Base-by-base conservation (phyloP, 2,888 invertebrate species). In the Schizotus pectinicornis region DNA sequence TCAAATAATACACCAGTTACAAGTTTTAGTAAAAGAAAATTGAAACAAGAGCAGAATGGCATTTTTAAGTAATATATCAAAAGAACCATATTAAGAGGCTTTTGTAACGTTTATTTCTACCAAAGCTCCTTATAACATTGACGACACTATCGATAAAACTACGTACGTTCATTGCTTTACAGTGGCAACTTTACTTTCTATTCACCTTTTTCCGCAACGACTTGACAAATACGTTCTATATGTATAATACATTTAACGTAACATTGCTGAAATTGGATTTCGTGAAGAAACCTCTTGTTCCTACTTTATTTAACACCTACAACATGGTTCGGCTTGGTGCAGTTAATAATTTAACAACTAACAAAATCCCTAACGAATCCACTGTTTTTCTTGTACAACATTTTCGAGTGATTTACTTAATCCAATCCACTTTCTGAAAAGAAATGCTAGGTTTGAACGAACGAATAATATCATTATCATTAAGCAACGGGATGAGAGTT, bases 1-100 rank as follows among this genome's bases (percentile, higher is more conserved):
- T 65, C 63, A 62, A 53, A 63, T 62, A 61, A 56, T 63, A 60
- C 61, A 61, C 56, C 52, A 52, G 61, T 63, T 52, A 53, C 37
- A 14, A 47, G 34, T 14, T 34, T 7, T 34, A 9, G 33, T 46
- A 12, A 6, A 32, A 45, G 42, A 42, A 38, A 12, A 38, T 13
- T 38, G 11, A 38, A 38, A 11, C 11, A 8, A 38, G 11, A 12
- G 13, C 38, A 3, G 33, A 32, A 45, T 31, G 33, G 46, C 53
- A 32, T 37, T 39, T 39, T 47, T n/a, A 39, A 35, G 34, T 14
- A 56, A 56, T 50, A 56, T 50, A 46, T 30, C 43, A 22, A 47
- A 50, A 56, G 56, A 51, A 45, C 42, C 41, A 31, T 51, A 38
- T 38, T 45, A 53, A 56, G 50, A 50, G 38, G 50, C 50, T 56